Percentiles rank a stretch among this genome's conserved stretches.
These are phyloP conservation scores for Plemyria rubiginata DNA, from an alignment of 2,888 invertebrate genomes.

Conservation along the genomic window DNA sequence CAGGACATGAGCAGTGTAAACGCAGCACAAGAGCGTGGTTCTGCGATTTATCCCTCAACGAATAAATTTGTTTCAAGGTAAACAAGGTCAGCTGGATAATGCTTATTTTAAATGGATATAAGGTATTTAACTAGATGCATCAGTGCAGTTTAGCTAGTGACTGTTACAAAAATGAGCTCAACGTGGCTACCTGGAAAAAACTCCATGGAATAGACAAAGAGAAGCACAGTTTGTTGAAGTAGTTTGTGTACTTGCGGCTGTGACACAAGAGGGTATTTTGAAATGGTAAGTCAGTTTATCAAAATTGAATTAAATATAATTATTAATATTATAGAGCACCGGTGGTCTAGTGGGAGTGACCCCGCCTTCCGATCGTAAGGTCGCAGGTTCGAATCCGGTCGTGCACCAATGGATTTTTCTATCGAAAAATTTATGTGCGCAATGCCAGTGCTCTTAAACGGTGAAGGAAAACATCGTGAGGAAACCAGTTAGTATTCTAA, in stretches of 20 bases:
- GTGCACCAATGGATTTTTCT: no score
- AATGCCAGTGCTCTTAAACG: no score
- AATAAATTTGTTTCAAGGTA: neutral
- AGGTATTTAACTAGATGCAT: neutral
- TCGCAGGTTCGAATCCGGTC: no score
- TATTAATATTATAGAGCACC: no score
- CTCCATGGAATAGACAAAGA: neutral
- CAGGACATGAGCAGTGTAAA: no score
- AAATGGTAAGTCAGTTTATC: neutral
- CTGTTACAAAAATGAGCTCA: neutral
- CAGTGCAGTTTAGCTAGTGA: neutral
- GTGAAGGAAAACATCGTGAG: no score
- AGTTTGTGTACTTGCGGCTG: neutral
- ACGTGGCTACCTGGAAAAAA: neutral
- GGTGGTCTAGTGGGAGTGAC: no score
- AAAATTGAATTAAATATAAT: no score
- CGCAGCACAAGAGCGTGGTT: no score
- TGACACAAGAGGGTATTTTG: neutral
- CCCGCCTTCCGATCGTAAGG: no score
- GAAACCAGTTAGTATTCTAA: no score
- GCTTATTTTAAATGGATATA: neutral
- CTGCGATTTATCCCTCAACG: constrained; percentile 1
- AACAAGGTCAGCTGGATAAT: neutral
- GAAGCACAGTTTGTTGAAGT: neutral
- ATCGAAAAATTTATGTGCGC: no score